Conservation (phyloP, 53 echinoderm and acorn worm genomes). For the Holothuria leucospilota region DNA sequence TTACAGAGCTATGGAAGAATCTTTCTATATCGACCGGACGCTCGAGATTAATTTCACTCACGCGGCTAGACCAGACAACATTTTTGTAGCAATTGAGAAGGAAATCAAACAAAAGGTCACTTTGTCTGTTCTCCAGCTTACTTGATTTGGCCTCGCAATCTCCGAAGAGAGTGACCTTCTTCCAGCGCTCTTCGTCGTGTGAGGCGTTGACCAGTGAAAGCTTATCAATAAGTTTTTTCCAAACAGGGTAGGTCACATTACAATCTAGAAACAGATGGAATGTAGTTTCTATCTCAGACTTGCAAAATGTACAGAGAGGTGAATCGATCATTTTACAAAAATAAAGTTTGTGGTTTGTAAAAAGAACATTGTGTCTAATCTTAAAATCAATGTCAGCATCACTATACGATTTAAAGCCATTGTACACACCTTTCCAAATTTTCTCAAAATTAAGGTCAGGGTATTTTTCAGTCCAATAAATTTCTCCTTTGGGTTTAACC, state of each 20-base stretch:
- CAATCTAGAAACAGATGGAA: not conserved
- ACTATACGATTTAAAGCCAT: too few relatives aligned
- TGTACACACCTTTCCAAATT: too few relatives aligned
- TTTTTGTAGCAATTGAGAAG: not conserved
- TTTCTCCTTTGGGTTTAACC: too few relatives aligned
- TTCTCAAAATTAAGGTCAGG: too few relatives aligned
- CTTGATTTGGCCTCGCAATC: not conserved
- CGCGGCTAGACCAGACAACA: not conserved
- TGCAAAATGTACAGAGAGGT: conserved; percentile 13
- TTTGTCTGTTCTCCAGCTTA: not conserved
- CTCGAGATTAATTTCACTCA: not conserved
- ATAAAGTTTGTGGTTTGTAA: too few relatives aligned
- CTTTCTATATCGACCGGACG: not conserved
- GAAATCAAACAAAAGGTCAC: conserved; percentile 2
- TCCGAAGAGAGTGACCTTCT: conserved; percentile 5
- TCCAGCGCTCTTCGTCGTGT: not conserved
- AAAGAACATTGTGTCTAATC: too few relatives aligned
- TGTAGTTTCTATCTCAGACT: not conserved
- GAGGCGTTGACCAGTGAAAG: not conserved
- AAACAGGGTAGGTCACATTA: not conserved
- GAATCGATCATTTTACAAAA: not conserved
- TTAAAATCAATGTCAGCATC: too few relatives aligned
- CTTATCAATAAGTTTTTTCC: not conserved
- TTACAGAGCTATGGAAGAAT: not conserved
- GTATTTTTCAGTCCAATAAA: too few relatives aligned